These are phyloP conservation scores for Trachops cirrhosus DNA, from an alignment of 2,797 vertebrate genomes.

Conservation along the genomic window DNA sequence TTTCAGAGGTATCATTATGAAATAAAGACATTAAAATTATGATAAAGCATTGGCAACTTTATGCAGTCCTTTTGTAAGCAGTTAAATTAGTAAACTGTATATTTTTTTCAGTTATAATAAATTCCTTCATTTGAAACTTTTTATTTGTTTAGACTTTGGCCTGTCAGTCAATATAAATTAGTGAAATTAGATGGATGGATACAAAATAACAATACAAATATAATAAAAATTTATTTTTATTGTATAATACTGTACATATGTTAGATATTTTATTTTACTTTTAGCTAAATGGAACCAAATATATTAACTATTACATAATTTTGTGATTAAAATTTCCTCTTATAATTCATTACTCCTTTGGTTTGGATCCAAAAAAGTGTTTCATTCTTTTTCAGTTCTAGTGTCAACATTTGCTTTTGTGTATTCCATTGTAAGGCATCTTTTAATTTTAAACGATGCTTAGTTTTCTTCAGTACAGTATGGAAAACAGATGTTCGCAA, in stretches of 20 bases:
- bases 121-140: neutral
- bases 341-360: neutral
- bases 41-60: neutral
- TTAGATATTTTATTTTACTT: neutral
- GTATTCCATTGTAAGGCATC: neutral
- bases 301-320: neutral
- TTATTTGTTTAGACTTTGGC: neutral
- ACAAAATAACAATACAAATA: neutral
- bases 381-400: neutral
- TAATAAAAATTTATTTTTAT: neutral
- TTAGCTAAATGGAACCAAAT: neutral
- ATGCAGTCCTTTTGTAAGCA: neutral
- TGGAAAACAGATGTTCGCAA: constrained; percentile 17
- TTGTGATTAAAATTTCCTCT: neutral
- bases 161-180: neutral
- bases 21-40: neutral
- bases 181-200: neutral
- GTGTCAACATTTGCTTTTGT: neutral
- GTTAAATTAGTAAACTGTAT: neutral
- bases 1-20: neutral
- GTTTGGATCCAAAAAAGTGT: neutral
- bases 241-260: neutral
- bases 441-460: constrained; percentile 8
- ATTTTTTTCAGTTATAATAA: neutral
- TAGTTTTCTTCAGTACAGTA: constrained; percentile 19